Evolutionary conservation across 2,113 vertebrate genomes (phyloP), one percentile per base, ranked within the genome.

Genomic region (Illadopsis cleaveri): DNA sequence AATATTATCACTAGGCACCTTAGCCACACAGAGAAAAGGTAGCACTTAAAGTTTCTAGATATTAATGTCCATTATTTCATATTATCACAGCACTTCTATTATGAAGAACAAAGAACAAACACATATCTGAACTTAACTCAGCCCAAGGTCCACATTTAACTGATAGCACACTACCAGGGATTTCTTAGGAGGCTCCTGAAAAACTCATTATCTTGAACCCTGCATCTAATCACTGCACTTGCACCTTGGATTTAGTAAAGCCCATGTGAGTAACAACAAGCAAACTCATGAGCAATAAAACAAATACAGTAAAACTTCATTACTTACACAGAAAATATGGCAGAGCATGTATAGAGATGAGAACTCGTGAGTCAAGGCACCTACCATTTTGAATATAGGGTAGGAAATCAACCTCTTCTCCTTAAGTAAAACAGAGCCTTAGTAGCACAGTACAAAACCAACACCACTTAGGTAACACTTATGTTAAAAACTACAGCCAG

Each of bases 91-190:
- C 35, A 76, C 13, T 73, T 65, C 28, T 19, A 31, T 70, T 73
- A n/a, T 14, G 14, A 84, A 71, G 73, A 94, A 27, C 89, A 89
- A 95, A 91, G 77, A 96, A 56, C 77, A 94, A 93, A 71, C 13
- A 31, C 15, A 3, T 76, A 91, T 38, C 71, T 89, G 76, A 90
- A 54, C 16, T 73, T 72, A 82, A 72, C 54, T 35, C 47, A 89
- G 70, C 14, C 28, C 61, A 88, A 92, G 42, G 60, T 93, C 79
- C 66, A 66, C 68, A 87, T 70, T 50, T 58, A 73, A 33, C 30
- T 10, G 27, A 89, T 73, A 72, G 50, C 45, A 70, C 1, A 0
- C n/a, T 72, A 53, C n/a, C 33, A 50, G 62, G 90, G 47, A 47
- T 54, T 78, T 73, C 91, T 56, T 77, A 86, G 42, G 37, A 73